Evolutionary conservation across 2,797 vertebrate species (phyloP).

Genomic region (Avahi laniger): DNA sequence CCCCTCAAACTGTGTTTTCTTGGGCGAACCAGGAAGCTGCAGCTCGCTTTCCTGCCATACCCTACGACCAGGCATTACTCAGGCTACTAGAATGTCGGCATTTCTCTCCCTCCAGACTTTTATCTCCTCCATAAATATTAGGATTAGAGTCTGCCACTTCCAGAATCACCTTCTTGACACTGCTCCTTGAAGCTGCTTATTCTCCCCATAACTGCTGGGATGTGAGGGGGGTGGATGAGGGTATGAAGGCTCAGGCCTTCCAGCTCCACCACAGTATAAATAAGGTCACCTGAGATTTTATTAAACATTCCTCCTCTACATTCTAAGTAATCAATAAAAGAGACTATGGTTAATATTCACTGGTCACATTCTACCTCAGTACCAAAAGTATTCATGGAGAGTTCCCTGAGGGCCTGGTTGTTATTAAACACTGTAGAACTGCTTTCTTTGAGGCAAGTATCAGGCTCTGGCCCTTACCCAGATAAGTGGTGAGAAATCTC

Average conservation of each 20-base stretch:
- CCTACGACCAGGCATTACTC: background rate
- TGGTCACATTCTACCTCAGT: background rate
- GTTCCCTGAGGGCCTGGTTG: conserved; percentile 2
- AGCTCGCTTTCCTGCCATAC: no score
- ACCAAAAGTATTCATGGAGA: conserved; percentile 37
- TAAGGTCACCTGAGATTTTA: background rate
- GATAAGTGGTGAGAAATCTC: conserved; percentile 46
- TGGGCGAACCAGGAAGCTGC: background rate
- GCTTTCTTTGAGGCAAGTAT: conserved; percentile 57
- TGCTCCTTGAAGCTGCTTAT: background rate
- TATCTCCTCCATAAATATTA: background rate
- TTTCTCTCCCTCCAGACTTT: background rate
- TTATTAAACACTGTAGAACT: conserved; percentile 58
- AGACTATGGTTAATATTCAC: background rate
- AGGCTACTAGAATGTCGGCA: background rate
- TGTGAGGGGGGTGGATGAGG: background rate
- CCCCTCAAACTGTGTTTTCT: background rate
- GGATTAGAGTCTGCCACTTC: background rate
- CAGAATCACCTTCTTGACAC: background rate
- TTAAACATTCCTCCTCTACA: background rate
- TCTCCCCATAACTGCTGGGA: background rate
- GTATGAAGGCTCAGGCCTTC: background rate
- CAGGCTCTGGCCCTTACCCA: conserved; percentile 40
- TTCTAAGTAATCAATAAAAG: conserved; percentile 23
- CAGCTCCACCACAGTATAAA: background rate